Conservation (phyloP, 1,140 invertebrate genomes). For the Bombus affinis region DNA sequence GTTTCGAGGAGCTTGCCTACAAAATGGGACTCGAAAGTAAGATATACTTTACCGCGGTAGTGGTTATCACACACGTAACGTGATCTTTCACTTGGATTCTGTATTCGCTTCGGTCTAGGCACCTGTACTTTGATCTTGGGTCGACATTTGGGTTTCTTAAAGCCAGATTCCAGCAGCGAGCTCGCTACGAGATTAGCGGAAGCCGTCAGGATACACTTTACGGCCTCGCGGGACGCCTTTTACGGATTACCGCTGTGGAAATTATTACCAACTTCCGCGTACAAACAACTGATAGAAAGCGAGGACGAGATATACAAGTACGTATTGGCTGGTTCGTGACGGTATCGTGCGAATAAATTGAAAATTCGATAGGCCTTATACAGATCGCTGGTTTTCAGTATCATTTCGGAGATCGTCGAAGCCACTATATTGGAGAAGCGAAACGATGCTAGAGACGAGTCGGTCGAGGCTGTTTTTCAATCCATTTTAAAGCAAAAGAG, state of each 20-base stretch:
- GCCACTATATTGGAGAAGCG: constrained; percentile 83
- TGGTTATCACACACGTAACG: too few relatives aligned
- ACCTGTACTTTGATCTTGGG: constrained; percentile 91
- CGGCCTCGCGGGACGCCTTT: constrained; percentile 89
- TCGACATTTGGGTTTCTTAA: constrained; percentile 90
- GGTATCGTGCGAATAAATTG: neutral
- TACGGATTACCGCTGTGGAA: constrained; percentile 94
- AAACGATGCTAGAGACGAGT: constrained; percentile 81
- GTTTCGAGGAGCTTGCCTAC: constrained; percentile 89
- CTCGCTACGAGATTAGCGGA: constrained; percentile 84
- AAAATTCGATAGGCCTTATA: neutral
- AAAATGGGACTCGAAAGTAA: constrained; percentile 91
- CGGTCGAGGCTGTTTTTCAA: constrained; percentile 88
- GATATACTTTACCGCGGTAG: constrained; percentile 53
- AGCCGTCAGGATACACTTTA: constrained; percentile 89
- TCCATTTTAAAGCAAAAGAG: constrained; percentile 88
- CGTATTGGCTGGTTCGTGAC: constrained; percentile 49
- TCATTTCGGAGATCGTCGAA: constrained; percentile 91
- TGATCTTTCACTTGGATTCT: too few relatives aligned
- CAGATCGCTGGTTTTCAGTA: constrained; percentile 78
- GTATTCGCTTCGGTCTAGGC: constrained; percentile 78
- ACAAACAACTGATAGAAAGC: constrained; percentile 87
- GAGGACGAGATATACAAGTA: constrained; percentile 91
- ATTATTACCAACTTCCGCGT: constrained; percentile 88
- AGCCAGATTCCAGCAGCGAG: constrained; percentile 82